Conservation (phyloP, 2,888 invertebrate species). For the Xylophagus ater region DNA sequence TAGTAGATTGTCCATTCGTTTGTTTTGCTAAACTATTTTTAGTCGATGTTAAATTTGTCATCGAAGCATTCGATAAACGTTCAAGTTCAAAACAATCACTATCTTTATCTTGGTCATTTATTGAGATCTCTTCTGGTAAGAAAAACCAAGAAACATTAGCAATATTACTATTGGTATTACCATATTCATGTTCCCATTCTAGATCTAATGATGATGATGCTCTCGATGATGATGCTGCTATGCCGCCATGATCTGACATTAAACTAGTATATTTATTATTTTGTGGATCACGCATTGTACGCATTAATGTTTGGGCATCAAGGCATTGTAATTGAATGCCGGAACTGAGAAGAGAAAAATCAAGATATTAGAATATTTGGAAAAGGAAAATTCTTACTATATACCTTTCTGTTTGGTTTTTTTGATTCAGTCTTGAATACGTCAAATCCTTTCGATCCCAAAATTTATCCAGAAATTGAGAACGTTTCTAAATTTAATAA, state of each 20-base stretch:
- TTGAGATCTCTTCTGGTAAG: constrained; percentile 8
- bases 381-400: not conserved
- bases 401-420: not conserved
- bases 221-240: constrained; percentile 43
- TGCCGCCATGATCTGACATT: constrained; percentile 9
- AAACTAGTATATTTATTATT: not conserved
- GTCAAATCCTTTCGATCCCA: constrained; percentile 30
- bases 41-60: not conserved
- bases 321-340: constrained; percentile 50
- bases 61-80: not conserved
- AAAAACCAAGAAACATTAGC: constrained; percentile 13
- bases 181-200: constrained; percentile 58
- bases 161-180: not conserved
- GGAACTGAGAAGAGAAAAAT: constrained; percentile 22
- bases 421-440: constrained; percentile 30
- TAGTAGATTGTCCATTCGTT: not conserved
- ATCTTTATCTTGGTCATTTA: not conserved
- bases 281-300: constrained; percentile 24
- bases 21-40: not conserved
- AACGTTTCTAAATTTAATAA: constrained; percentile 22
- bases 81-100: not conserved
- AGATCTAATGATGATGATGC: constrained; percentile 54
- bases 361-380: not conserved
- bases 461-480: constrained; percentile 34
- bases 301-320: constrained; percentile 44